Base-by-base conservation (phyloP, 2,797 vertebrate species). In the Crypturellus tataupa region DNA sequence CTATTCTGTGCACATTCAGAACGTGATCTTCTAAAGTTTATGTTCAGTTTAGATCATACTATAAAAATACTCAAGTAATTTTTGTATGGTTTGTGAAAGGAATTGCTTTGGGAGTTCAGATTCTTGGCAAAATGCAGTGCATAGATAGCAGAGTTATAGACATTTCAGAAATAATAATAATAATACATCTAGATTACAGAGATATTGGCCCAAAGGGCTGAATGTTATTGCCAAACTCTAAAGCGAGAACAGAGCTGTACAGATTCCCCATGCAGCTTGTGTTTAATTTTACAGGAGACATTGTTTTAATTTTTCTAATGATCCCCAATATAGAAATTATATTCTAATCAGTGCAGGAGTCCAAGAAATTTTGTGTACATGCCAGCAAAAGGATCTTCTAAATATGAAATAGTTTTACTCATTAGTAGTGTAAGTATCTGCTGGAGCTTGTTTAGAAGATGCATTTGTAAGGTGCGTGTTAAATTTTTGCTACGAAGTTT, bases 271-370 rank as follows among this genome's bases (percentile, higher is more conserved):
- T 93, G 40, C 55, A 92, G 82, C 51, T 93, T 91, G 76, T 89
- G 92, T 94, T 93, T 93, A 87, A 93, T 94, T 94, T 95, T 95
- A 67, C 39, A 81, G 90, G 70, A 92, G 85, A 91, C 82, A 86
- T 93, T 95, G 90, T 94, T 97, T 96, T 89, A 95, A 92, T 92
- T 92, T 95, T 95, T 89, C 69, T 91, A 86, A 92, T 86, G 90
- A 92, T 91, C 42, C 87, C 85, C 85, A 79, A n/a, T 92, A 87
- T 70, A 92, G 89, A 95, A 87, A 87, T 91, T 86, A 68, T 68
- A 81, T 73, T 85, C 62, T 87, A 78, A 92, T 87, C 81, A 40
- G 81, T 87, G n/a, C 42, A 83, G 29, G 46, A 85, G 42, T 91
- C 89, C 85, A 93, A 95, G 77, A 93, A 87, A 89, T 92, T 69